These are phyloP conservation scores for Sesia bembeciformis DNA, from an alignment of 2,888 invertebrate species.

Conservation along the genomic window DNA sequence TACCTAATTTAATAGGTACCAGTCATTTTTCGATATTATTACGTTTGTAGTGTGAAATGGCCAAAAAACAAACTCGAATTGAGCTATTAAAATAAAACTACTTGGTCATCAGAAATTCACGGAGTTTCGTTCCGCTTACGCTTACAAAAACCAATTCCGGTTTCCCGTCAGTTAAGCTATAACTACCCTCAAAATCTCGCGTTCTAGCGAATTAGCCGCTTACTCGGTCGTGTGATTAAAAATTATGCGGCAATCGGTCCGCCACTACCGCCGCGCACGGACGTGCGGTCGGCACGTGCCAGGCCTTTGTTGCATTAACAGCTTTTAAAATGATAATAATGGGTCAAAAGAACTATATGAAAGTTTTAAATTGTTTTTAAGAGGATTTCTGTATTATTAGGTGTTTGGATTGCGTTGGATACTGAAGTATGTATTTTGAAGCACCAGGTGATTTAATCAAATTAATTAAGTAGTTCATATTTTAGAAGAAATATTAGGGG, in stretches of 20 bases:
- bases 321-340: constrained; percentile 53
- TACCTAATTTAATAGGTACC: too few species aligned
- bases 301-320: constrained; percentile 42
- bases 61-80: background rate
- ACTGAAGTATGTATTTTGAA: too few species aligned
- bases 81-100: background rate
- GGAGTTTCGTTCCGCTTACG: constrained; percentile 29
- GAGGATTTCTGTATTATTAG: background rate
- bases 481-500: too few species aligned
- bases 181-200: constrained; percentile 32
- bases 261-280: constrained; percentile 27
- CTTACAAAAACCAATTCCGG: constrained; percentile 14
- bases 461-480: too few species aligned
- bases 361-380: constrained; percentile 7
- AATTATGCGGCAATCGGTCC: constrained; percentile 43
- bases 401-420: too few species aligned
- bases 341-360: constrained; percentile 18
- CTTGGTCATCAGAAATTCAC: constrained; percentile 20
- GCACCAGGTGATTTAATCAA: too few species aligned
- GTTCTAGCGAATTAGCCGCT: constrained; percentile 70
- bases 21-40: too few species aligned
- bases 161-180: constrained; percentile 16
- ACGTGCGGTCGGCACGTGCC: constrained; percentile 41
- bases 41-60: background rate
- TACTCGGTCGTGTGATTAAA: constrained; percentile 72